Base-by-base conservation (phyloP, 2,888 invertebrate species). In the Drosophila prostipennis region DNA sequence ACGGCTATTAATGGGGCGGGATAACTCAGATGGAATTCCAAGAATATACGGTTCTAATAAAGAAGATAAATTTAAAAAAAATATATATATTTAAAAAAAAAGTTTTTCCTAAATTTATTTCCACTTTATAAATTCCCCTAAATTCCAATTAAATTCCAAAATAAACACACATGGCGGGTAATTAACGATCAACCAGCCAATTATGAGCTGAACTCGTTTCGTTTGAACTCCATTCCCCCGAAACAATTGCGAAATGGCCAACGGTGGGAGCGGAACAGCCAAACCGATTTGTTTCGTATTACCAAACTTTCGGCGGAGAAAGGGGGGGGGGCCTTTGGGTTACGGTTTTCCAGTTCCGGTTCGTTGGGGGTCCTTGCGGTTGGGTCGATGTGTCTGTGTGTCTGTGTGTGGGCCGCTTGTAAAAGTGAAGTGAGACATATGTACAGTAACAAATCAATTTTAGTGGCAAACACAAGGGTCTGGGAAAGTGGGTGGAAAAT, bases 381-480 rank as follows among this genome's bases (percentile, higher is more conserved):
- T 34, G 36, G 26, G n/a, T 14, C 45, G n/a, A 45, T 32, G 46
- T 46, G 55, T 36, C 45, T 40, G 19, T 40, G 45, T 40, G 16
- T 23, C 43, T 56, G 43, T 29, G 43, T 29, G 49, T 48, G 39
- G 43, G 56, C 63, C 43, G 46, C 67, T 60, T 59, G 57, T 60
- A 54, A 39, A 53, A 55, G 55, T 58, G 67, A 63, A 63, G 68
- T 71, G 69, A 77, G 85, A 81, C 80, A 85, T 85, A 85, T 80
- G 80, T 75, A 73, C 74, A 64, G 72, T 78, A 82, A 78, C 86
- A 81, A 81, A 81, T 81, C 81, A 81, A 81, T 81, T 82, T 83
- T 80, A 68, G 78, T 73, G 72, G 61, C 65, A 60, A 59, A 56
- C 69, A 64, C 54, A 70, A 11, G 13, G 14, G 49, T 6, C n/a